Evolutionary conservation across 2,888 invertebrate genomes (phyloP).

Genomic region (Adineta ricciae): DNA sequence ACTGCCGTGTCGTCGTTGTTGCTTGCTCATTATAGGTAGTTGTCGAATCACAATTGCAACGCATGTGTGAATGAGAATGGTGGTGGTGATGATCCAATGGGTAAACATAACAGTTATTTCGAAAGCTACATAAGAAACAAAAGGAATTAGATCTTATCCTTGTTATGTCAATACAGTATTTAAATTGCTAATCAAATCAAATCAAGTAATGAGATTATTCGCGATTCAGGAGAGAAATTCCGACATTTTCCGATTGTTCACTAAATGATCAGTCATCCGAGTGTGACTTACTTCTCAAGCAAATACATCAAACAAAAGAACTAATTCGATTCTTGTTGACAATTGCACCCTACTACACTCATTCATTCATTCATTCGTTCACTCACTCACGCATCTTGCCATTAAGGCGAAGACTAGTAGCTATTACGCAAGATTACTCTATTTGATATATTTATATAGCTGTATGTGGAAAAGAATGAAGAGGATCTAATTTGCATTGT

Average conservation of each 20-base stretch:
- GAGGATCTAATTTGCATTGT: not conserved
- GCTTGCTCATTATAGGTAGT: conserved; percentile 12
- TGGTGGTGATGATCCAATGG: not conserved
- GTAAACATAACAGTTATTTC: conserved; percentile 18
- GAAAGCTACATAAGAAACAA: not conserved
- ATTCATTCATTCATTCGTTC: not conserved
- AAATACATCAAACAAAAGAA: not conserved
- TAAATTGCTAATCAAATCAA: not conserved
- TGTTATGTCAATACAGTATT: not conserved
- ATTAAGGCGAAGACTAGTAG: not conserved
- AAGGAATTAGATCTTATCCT: not conserved
- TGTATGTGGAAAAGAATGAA: not conserved
- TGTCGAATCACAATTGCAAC: conserved; percentile 21
- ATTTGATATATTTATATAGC: not conserved
- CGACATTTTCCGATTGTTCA: not conserved
- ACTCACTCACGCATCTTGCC: not conserved
- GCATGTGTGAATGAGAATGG: not conserved
- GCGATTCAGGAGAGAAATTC: not conserved
- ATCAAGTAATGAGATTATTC: not conserved
- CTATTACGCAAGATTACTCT: conserved; percentile 13
- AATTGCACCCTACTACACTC: not conserved
- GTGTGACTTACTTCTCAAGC: not conserved
- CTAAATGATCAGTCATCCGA: not conserved
- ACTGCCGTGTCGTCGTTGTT: not conserved
- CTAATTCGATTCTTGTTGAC: conserved; percentile 9